A percentile compares a stretch with the other conserved stretches of the same genome.
Evolutionary conservation across 2,797 vertebrate species (phyloP).

Genomic region (Scyliorhinus canicula): DNA sequence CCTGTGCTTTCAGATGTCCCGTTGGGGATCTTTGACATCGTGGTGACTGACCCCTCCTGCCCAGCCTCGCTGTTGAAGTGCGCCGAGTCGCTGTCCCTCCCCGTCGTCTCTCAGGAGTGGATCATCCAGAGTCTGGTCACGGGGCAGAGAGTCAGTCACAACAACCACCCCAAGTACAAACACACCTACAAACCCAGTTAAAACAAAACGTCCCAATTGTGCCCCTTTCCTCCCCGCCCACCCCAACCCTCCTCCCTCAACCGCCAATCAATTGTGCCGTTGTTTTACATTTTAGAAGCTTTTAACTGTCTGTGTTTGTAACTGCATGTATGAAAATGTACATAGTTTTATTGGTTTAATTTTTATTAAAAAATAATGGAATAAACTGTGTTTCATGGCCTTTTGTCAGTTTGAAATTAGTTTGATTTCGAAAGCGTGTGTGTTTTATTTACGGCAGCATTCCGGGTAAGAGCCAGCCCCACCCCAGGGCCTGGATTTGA

Average conservation of each 20-base stretch:
- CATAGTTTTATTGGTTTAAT: conserved; percentile 80
- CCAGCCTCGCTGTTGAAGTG: conserved; percentile 70
- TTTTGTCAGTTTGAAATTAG: not conserved
- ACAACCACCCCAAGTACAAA: conserved; percentile 72
- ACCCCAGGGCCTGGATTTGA: too few relatives aligned
- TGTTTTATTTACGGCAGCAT: too few relatives aligned
- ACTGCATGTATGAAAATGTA: conserved; percentile 71
- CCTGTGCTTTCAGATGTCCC: conserved; percentile 66
- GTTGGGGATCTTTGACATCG: conserved; percentile 74
- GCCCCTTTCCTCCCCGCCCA: not conserved
- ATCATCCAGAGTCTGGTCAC: conserved; percentile 85
- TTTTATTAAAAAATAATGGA: conserved; percentile 88
- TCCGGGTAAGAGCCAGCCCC: not conserved
- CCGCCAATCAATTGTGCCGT: conserved; percentile 65
- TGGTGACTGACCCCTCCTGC: conserved; percentile 74
- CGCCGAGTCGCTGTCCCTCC: conserved; percentile 66
- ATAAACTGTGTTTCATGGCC: not conserved
- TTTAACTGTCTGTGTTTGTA: conserved; percentile 61
- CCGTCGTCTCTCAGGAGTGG: conserved; percentile 88
- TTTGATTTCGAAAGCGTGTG: not conserved
- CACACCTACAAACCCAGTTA: conserved; percentile 62
- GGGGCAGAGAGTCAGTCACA: conserved; percentile 73
- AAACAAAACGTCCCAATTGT: conserved; percentile 43
- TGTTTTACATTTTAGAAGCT: conserved; percentile 50
- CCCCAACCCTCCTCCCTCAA: conserved; percentile 46